These are phyloP conservation scores for Mus minutoides DNA, from an alignment of 2,797 vertebrate genomes.

Conservation along the genomic window DNA sequence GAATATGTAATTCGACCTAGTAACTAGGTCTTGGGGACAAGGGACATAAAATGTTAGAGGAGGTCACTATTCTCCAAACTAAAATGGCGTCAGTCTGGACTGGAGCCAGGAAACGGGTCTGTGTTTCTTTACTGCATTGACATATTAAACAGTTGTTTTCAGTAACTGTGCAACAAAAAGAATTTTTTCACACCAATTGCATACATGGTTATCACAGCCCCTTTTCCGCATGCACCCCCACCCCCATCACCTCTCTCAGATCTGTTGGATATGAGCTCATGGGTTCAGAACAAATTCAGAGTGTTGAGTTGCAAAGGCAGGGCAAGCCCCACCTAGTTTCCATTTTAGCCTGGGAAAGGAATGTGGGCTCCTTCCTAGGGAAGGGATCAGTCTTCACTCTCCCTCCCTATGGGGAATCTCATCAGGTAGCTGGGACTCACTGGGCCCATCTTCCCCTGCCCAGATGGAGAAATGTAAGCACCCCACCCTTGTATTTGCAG, in stretches of 20 bases:
- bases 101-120: background rate
- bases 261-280: background rate
- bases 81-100: background rate
- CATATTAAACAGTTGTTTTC: background rate
- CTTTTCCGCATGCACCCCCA: too few species aligned
- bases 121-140: background rate
- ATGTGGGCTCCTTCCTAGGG: too few species aligned
- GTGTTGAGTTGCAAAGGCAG: rapidly evolving
- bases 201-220: background rate
- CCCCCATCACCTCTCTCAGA: background rate
- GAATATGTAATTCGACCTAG: background rate
- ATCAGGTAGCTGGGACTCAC: background rate
- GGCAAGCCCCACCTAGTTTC: background rate
- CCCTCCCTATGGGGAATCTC: background rate
- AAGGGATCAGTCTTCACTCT: background rate
- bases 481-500: background rate
- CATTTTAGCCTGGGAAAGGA: background rate
- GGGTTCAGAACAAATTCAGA: background rate
- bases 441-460: too few species aligned
- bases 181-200: background rate
- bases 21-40: background rate
- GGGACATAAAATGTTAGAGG: background rate
- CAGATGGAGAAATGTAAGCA: background rate
- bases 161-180: background rate
- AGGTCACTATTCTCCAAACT: too few species aligned